Evolutionary conservation across 2,888 invertebrate genomes (phyloP).

Genomic region (Blastobasis adustella): DNA sequence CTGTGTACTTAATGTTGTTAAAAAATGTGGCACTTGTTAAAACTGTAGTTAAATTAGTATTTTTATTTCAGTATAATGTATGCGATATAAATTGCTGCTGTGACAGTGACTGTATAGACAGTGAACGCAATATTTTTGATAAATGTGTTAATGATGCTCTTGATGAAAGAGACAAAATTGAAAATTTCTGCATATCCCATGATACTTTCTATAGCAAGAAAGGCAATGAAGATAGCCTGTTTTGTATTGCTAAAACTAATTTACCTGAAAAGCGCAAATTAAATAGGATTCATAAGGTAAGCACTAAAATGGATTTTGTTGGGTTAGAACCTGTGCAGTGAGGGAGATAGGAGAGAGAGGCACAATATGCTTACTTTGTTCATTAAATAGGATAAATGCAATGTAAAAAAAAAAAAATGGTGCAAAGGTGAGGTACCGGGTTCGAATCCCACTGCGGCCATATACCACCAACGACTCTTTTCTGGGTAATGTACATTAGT

Average conservation of each 20-base stretch:
- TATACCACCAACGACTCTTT: no score
- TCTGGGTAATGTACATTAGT: no score
- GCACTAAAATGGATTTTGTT: not conserved
- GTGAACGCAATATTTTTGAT: slow-evolving; percentile 76
- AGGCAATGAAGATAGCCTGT: slow-evolving; percentile 33
- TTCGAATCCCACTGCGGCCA: no score
- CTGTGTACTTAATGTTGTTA: not conserved
- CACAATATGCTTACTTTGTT: no score
- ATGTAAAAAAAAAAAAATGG: no score
- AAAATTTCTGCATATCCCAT: slow-evolving; percentile 24
- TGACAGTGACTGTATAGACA: slow-evolving; percentile 80
- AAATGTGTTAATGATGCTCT: slow-evolving; percentile 61
- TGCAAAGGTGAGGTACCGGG: no score
- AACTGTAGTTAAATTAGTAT: not conserved
- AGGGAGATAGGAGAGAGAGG: no score
- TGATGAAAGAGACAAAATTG: slow-evolving; percentile 13
- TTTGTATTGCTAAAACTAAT: slow-evolving; percentile 57
- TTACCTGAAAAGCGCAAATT: slow-evolving; percentile 37
- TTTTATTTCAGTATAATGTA: slow-evolving; percentile 57
- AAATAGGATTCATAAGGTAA: slow-evolving; percentile 22
- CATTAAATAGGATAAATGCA: no score
- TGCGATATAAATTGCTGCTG: slow-evolving; percentile 93
- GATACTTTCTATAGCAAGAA: slow-evolving; percentile 17
- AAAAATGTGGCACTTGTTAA: not conserved
- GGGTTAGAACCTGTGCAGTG: no score